Conservation (phyloP, 2,113 vertebrate genomes). For the Vidua chalybeata region DNA sequence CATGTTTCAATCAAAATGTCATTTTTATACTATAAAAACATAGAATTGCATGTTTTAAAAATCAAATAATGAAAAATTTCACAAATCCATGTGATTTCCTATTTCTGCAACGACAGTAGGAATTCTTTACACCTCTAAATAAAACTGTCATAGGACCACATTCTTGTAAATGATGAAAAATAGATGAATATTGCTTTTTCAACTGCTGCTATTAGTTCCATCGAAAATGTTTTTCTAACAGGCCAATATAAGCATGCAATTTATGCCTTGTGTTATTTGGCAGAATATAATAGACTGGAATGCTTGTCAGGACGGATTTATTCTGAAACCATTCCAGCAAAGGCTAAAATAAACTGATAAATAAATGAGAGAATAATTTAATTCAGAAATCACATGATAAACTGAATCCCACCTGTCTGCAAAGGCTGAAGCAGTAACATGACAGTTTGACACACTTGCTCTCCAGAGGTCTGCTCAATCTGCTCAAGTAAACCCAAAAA, state of each 20-base stretch:
- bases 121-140: not conserved
- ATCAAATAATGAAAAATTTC: not conserved
- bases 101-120: not conserved
- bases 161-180: not conserved
- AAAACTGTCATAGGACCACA: not conserved
- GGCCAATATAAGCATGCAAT: not conserved
- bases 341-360: not conserved
- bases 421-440: slow-evolving; percentile 86
- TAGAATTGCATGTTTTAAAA: not conserved
- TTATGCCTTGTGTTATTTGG: not conserved
- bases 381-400: not conserved
- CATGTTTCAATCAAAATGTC: not conserved
- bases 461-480: slow-evolving; percentile 86
- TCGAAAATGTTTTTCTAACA: not conserved
- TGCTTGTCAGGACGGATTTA: not conserved
- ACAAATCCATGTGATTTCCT: not conserved
- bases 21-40: not conserved
- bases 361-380: not conserved
- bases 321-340: not conserved
- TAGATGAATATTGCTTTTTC: not conserved
- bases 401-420: slow-evolving; percentile 83
- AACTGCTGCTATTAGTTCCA: not conserved
- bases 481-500: slow-evolving; percentile 93
- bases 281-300: not conserved
- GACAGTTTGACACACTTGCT: slow-evolving; percentile 79